phyloP scores from a whole-genome alignment of 1,140 invertebrate species.

The Epicauta chinensis region DNA sequence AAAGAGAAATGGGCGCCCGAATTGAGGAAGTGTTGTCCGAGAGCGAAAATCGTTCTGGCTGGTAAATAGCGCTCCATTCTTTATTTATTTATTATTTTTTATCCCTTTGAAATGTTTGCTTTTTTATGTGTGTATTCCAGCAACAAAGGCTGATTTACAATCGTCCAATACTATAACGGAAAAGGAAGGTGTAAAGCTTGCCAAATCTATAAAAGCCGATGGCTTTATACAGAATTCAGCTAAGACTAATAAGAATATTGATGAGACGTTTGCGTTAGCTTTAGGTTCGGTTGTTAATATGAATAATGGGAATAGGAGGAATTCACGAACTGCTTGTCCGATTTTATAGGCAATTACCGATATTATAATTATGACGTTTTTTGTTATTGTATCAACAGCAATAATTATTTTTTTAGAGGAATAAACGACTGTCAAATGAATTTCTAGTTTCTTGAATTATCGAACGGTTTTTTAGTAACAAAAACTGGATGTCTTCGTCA shows the following conservation, averaged over 20 bases:
- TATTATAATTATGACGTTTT: no score
- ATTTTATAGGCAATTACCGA: no score
- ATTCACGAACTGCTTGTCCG: no score
- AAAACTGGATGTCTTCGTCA: no score
- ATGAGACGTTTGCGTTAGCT: conserved; percentile 34
- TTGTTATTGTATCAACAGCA: no score
- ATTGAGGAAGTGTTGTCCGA: conserved; percentile 42
- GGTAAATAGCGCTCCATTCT: conserved; percentile 22
- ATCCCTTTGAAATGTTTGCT: no score
- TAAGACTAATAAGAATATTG: conserved; percentile 27
- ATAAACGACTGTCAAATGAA: no score
- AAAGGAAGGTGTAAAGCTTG: conserved; percentile 26
- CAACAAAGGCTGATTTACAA: conserved; percentile 58
- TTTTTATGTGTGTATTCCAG: conserved; percentile 33
- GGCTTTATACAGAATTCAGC: conserved; percentile 33
- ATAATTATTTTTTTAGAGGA: no score
- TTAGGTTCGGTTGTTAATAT: neutral
- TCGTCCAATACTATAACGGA: conserved; percentile 29
- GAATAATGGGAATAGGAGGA: no score
- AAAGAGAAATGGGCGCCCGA: conserved; percentile 95
- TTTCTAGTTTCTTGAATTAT: no score
- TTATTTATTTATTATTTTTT: conserved; percentile 2
- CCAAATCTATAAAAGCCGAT: conserved; percentile 27
- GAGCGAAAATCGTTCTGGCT: conserved; percentile 34
- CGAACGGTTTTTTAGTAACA: no score